Conservation (phyloP, 2,113 vertebrate species). For the Phylloscopus trochiloides region DNA sequence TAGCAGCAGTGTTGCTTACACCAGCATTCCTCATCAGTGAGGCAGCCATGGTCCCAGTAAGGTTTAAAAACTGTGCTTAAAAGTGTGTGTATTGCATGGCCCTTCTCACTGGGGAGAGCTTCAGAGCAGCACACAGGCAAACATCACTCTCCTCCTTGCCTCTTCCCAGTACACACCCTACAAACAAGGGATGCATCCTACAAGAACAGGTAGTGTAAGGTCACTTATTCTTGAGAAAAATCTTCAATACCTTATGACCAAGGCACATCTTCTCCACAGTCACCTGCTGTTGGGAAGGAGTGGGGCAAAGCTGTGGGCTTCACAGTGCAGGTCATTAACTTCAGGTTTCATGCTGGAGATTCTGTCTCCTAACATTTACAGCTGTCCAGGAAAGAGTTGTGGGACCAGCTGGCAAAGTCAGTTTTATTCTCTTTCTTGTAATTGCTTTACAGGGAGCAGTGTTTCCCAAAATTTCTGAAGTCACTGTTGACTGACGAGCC, state of each 20-base stretch:
- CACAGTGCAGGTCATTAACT: neutral
- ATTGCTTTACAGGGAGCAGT: neutral
- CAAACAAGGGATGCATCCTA: neutral
- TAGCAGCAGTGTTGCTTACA: conserved; percentile 31
- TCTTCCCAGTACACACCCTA: neutral
- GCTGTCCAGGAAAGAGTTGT: neutral
- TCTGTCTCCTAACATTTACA: neutral
- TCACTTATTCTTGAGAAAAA: neutral
- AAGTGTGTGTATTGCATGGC: neutral
- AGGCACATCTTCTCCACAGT: neutral
- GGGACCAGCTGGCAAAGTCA: neutral
- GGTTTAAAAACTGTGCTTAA: neutral
- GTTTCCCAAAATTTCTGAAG: neutral
- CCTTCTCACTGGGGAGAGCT: neutral
- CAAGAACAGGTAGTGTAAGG: neutral
- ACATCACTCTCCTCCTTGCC: neutral
- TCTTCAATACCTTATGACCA: neutral
- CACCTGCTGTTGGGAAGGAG: neutral
- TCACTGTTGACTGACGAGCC: neutral
- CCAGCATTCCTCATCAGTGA: conserved; percentile 8
- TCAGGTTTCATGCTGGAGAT: neutral
- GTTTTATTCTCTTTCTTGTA: neutral
- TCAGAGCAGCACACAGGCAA: neutral
- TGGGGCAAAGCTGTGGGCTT: neutral
- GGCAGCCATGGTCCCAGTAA: neutral